Evolutionary conservation across 2,888 invertebrate species (phyloP), one percentile per base, ranked within the genome.

Genomic region (Aricia artaxerxes): DNA sequence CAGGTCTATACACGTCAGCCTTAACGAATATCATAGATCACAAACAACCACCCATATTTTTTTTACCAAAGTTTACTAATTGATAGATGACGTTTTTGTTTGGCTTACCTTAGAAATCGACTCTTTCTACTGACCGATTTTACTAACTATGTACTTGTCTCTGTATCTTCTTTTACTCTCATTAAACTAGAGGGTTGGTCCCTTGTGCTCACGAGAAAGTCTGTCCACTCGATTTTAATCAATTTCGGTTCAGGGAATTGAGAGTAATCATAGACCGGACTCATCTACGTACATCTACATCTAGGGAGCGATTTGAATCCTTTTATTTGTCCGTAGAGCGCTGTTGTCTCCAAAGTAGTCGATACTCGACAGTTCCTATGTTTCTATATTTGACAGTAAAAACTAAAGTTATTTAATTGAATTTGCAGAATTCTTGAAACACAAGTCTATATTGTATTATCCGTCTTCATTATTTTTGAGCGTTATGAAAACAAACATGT

Each of bases 271-370:
- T 69, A 69, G 35, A 69, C 69, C 64, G 16, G 35, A 69, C 13
- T 69, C 11, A 13, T 69, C 11, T 69, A 35, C 31, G 69, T 69
- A 69, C 69, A 35, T 69, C 31, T 69, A 35, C 31, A 13, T 11
- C 69, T 11, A 69, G 31, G 69, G 69, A 13, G 69, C 4, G 69
- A 35, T 31, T 69, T 13, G 69, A 69, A 35, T 35, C 69, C 11
- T 31, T 69, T 9, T 69, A 69, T 69, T 35, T 69, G 69, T 69
- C 69, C 69, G 13, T 35, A 35, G 69, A 69, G 69, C 69, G 69
- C 31, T 4, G 31, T 31, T 64, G 64, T 24, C 61, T 16, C 7
- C 6, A 61, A 61, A 24, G 4, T 61, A 4, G 61, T 24, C 24
- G 24, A 24, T 61, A 4, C 24, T 24, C 24, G 24, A 24, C 61